A percentile compares a stretch with the other conserved stretches of the same genome.
Evolutionary conservation across 2,797 vertebrate species (phyloP).

Genomic region (Tachyglossus aculeatus): DNA sequence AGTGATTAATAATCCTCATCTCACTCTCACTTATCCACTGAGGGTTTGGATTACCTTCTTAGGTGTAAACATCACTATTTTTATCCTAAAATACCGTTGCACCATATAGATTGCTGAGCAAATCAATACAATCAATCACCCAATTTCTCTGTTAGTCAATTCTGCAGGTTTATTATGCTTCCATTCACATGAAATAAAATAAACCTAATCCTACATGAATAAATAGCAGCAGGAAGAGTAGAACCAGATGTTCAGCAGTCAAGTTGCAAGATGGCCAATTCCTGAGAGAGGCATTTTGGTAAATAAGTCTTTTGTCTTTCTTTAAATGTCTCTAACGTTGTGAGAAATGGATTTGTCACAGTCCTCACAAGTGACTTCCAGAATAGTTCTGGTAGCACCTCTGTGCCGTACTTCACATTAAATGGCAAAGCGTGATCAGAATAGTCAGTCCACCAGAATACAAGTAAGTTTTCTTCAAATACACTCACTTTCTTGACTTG

Average conservation of each 20-base stretch:
- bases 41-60: not conserved
- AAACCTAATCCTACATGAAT: not conserved
- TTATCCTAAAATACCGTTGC: not conserved
- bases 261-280: not conserved
- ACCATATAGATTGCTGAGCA: not conserved
- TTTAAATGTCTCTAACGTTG: no score
- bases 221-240: conserved; percentile 4
- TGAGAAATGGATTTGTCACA: no score
- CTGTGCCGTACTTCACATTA: no score
- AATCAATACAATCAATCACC: not conserved
- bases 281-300: conserved; percentile 4
- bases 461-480: no score
- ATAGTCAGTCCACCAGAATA: no score
- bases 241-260: conserved; percentile 14
- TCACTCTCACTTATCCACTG: not conserved
- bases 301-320: no score
- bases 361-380: no score
- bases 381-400: no score
- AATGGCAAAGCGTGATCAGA: no score
- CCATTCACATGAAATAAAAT: conserved; percentile 7
- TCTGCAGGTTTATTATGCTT: not conserved
- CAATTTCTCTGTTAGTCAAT: not conserved
- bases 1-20: not conserved
- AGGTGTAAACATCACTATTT: not conserved
- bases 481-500: no score